These are phyloP conservation scores for Caenorhabditis panamensis DNA, from an alignment of 2,888 invertebrate species.

Conservation along the genomic window DNA sequence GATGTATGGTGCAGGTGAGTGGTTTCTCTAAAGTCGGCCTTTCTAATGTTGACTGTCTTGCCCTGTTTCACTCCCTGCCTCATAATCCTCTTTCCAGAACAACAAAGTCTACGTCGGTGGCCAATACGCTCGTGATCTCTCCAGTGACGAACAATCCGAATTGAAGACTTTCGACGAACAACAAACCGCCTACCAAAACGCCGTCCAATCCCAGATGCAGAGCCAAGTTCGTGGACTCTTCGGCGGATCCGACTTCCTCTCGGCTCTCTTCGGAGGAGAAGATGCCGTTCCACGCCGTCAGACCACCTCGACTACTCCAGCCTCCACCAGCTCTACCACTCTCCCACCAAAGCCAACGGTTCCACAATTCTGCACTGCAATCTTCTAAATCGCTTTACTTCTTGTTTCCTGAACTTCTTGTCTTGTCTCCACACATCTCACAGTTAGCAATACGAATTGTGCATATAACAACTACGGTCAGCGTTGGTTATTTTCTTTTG, in stretches of 20 bases:
- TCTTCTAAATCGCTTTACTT: constrained; percentile 70
- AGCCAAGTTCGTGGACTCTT: constrained; percentile 77
- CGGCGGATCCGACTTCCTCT: constrained; percentile 73
- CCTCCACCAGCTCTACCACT: constrained; percentile 65
- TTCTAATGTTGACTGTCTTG: constrained; percentile 21
- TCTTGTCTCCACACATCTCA: constrained; percentile 11
- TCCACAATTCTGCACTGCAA: constrained; percentile 80
- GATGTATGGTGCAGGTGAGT: constrained; percentile 75
- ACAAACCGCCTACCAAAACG: constrained; percentile 74
- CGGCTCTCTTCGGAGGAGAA: constrained; percentile 70
- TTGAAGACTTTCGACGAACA: constrained; percentile 76
- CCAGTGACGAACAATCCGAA: constrained; percentile 71
- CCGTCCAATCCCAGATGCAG: constrained; percentile 71
- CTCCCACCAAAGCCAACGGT: constrained; percentile 75
- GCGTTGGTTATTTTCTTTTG: background rate
- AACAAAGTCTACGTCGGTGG: constrained; percentile 79
- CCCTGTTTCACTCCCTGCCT: too few species aligned
- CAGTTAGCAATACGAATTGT: constrained; percentile 41
- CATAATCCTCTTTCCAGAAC: constrained; percentile 65
- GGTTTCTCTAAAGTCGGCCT: constrained; percentile 7
- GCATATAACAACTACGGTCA: constrained; percentile 52
- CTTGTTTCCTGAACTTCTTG: background rate
- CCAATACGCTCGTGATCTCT: constrained; percentile 77
- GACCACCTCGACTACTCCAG: constrained; percentile 63
- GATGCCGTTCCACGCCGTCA: constrained; percentile 28